Conservation (phyloP, 2,797 vertebrate genomes). For the Chiloscyllium punctatum region DNA sequence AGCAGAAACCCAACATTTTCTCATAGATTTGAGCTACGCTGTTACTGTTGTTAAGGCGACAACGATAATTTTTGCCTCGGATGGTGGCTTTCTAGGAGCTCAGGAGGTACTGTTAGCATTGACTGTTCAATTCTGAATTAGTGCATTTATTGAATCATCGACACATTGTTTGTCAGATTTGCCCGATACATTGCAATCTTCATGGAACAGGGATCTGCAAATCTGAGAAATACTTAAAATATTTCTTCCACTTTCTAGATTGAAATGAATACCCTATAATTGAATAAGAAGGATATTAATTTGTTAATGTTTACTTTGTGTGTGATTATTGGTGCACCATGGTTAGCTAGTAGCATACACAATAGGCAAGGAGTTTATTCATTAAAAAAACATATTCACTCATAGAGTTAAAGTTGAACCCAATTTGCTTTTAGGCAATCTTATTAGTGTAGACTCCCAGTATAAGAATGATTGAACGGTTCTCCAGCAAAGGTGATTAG, state of each 20-base stretch:
- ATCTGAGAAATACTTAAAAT: background rate
- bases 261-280: background rate
- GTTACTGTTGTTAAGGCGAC: background rate
- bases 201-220: background rate
- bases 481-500: background rate
- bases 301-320: background rate
- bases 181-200: background rate
- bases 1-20: background rate
- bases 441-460: background rate
- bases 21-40: background rate
- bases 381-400: background rate
- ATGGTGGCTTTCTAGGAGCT: background rate
- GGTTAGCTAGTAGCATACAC: background rate
- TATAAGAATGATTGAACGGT: background rate
- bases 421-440: background rate
- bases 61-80: background rate
- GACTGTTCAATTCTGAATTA: background rate
- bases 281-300: background rate
- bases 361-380: background rate
- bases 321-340: background rate
- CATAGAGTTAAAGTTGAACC: background rate
- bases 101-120: background rate
- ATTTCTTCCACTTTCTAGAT: too few species aligned
- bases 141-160: background rate
- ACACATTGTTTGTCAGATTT: background rate